phyloP scores from a whole-genome alignment of 2,113 vertebrate species.

The Phodopus roborovskii region DNA sequence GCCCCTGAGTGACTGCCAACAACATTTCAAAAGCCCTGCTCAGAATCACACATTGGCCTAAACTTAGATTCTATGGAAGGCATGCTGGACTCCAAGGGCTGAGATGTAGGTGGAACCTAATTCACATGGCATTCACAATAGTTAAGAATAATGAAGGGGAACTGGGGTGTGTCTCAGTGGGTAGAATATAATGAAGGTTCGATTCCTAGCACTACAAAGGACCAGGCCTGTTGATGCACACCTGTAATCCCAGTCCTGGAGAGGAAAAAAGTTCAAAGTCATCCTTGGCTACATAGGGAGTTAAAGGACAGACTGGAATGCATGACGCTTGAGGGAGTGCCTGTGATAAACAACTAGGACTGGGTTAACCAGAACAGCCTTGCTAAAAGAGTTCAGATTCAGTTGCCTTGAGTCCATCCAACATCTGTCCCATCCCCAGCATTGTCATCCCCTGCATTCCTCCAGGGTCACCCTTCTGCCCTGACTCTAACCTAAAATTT shows the following conservation, averaged over 20 bases:
- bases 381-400: not conserved
- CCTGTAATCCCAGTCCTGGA: not conserved
- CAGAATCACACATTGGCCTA: not conserved
- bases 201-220: not conserved
- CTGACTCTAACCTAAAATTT: not conserved
- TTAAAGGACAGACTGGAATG: not conserved
- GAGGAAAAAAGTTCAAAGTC: not conserved
- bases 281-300: not conserved
- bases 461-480: not conserved
- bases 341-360: not conserved
- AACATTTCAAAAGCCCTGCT: not conserved
- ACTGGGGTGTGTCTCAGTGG: not conserved
- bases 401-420: not conserved
- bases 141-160: not conserved
- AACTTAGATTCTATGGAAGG: not conserved
- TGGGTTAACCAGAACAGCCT: not conserved
- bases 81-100: not conserved
- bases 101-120: not conserved
- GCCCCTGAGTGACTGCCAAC: not conserved
- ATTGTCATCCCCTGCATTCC: not conserved
- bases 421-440: not conserved
- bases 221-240: not conserved
- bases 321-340: not conserved
- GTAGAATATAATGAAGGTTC: not conserved
- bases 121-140: not conserved